phyloP scores from a whole-genome alignment of 2,888 invertebrate species.

The Clostera curtula region DNA sequence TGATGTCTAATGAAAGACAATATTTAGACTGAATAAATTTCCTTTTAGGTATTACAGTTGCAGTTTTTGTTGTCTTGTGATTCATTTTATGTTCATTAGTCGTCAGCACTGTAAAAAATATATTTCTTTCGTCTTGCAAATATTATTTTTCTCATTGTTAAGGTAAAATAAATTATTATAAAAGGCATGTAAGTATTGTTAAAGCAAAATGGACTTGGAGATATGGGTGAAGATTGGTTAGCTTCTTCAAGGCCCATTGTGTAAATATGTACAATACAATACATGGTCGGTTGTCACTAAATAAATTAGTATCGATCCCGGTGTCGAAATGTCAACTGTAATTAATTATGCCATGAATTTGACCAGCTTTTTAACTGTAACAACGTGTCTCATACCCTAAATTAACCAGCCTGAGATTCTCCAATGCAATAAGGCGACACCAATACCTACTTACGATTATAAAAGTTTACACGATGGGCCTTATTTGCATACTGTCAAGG shows the following conservation, averaged over 20 bases:
- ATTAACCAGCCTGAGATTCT: too few relatives aligned
- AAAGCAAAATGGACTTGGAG: conserved; percentile 39
- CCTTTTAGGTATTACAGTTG: conserved; percentile 40
- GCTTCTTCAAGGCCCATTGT: conserved; percentile 35
- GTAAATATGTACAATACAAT: too few relatives aligned
- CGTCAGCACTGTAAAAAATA: conserved; percentile 28
- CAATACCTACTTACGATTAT: too few relatives aligned
- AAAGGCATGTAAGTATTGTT: conserved; percentile 52
- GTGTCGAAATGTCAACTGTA: too few relatives aligned
- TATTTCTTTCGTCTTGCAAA: conserved; percentile 33
- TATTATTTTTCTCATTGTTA: conserved; percentile 44
- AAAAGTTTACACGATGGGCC: too few relatives aligned
- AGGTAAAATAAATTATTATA: conserved; percentile 55
- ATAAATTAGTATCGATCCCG: too few relatives aligned
- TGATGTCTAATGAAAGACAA: conserved; percentile 65
- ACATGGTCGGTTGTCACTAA: too few relatives aligned
- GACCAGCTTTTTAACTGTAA: too few relatives aligned
- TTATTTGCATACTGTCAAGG: too few relatives aligned
- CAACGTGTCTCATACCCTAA: too few relatives aligned
- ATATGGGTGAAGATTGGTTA: conserved; percentile 38
- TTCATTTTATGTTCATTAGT: conserved; percentile 45
- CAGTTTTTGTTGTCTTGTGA: conserved; percentile 36
- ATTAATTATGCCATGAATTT: too few relatives aligned
- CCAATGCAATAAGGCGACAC: too few relatives aligned
- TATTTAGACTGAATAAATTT: conserved; percentile 69